Evolutionary conservation across 1,140 invertebrate genomes (phyloP), one percentile per base, ranked within the genome.

Genomic region (Heliothis subflexa): DNA sequence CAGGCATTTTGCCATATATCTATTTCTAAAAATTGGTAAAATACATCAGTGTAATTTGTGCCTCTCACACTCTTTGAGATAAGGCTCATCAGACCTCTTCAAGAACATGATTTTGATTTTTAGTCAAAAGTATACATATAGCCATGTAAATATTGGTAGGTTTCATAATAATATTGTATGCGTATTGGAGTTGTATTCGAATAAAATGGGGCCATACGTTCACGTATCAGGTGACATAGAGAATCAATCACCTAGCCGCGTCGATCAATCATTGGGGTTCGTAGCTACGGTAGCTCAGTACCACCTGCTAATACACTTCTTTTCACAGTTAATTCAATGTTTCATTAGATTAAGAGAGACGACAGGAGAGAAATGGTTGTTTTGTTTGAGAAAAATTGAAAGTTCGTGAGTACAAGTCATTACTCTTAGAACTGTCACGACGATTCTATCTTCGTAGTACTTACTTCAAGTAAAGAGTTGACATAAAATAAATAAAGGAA

Each of bases 241-340:
- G 70, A 80, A 84, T 84, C 82, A 79, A 84, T 84, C 82, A 81
- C 70, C 70, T 50, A 4, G 49, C 55, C 50, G 66, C 52, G 59
- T 47, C 80, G 57, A 81, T 84, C 82, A 64, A 84, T 84, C 82
- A 84, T 80, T 74, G 16, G 45, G 16, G 18, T 25, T n/a, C 55
- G 25, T 59, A 49, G 2, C 18, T 47, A 61, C 33, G 40, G 49
- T 2, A n/a, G n/a, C 14, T 72, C 68, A 72, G 50, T 14, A 54
- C 68, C 52, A 54, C 49, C 49, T 52, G 52, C 68, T 55, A 55
- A 72, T 72, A 72, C 68, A 72, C 52, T 55, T 72, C 28, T 55
- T 54, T 52, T 50, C 52, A 52, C 25, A 40, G 50, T 72, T n/a
- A 50, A 64, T 64, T 64, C 61, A 57, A 57, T 64, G 40, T 64